Base-by-base conservation (phyloP, 1,140 invertebrate species). In the Drosophila mauritiana region DNA sequence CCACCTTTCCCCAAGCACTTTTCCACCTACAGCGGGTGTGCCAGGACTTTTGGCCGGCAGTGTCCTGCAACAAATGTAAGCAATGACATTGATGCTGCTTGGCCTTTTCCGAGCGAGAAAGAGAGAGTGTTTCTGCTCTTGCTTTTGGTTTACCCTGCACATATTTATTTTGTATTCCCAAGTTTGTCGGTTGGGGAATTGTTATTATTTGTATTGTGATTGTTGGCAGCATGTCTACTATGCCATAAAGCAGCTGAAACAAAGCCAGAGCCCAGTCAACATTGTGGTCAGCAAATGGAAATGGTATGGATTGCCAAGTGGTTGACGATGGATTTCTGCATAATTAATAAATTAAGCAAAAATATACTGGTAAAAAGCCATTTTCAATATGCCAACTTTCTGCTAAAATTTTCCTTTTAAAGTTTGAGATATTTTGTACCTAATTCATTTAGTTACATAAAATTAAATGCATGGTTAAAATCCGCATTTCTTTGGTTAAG, bases 41-140 rank as follows among this genome's bases (percentile, higher is more conserved):
- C 42, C 64, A 78, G 70, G 67, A 70, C 27, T 74, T 76, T 78
- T 34, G 69, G 52, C 45, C 27, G 62, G 37, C 37, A 54, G 62
- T 68, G 79, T 69, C 51, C 64, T 56, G 42, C 67, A 49, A 81
- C 73, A 75, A 81, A 81, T 86, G 78, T 81, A 72, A 75, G 74
- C 82, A 86, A 73, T 56, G 62, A 67, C 74, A 86, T 79, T 86
- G 82, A 75, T 82, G 83, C 62, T 82, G 78, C 68, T 67, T 78
- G 43, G 12, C 2, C 55, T 49, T 70, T 59, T 51, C 57, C 40
- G 39, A 37, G 12, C 13, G 37, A 39, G 36, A 7, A 25, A 46
- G 54, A 76, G 31, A 78, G 56, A 58, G 48, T 57, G 15, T 63
- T 36, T 53, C 25, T 34, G 39, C 12, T 27, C 49, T 20, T 37